phyloP scores from a whole-genome alignment of 53 echinoderm and acorn worm species.

The Glandiceps talaboti region DNA sequence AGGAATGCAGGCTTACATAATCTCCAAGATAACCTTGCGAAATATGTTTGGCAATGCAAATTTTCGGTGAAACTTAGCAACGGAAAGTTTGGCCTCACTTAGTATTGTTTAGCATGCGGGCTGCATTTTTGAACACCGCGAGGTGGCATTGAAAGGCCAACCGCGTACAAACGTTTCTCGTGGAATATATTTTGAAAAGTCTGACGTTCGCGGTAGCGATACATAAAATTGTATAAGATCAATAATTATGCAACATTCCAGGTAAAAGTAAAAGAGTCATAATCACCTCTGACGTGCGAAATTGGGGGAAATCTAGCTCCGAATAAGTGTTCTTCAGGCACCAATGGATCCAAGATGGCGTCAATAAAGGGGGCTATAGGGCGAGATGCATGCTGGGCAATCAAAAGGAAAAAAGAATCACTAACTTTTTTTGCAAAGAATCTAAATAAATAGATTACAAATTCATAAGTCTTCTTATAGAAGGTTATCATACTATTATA shows the following conservation, averaged over 20 bases:
- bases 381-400: background rate
- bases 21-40: no score
- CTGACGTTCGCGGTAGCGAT: background rate
- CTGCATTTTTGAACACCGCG: background rate
- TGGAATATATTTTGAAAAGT: background rate
- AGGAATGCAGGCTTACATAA: no score
- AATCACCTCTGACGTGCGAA: background rate
- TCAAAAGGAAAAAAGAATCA: background rate
- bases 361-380: background rate
- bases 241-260: background rate
- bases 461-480: no score
- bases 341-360: constrained; percentile 1
- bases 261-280: background rate
- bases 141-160: background rate
- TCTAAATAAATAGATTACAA: no score
- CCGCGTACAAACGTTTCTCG: background rate
- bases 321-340: background rate
- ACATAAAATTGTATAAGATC: background rate
- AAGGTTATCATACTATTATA: no score
- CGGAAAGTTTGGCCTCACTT: background rate
- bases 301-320: background rate
- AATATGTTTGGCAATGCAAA: background rate
- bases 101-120: background rate
- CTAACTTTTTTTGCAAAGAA: background rate
- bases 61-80: background rate